These are phyloP conservation scores for Stichodactyla helianthus DNA, from an alignment of 64 coral and sea anemone genomes.

Conservation along the genomic window DNA sequence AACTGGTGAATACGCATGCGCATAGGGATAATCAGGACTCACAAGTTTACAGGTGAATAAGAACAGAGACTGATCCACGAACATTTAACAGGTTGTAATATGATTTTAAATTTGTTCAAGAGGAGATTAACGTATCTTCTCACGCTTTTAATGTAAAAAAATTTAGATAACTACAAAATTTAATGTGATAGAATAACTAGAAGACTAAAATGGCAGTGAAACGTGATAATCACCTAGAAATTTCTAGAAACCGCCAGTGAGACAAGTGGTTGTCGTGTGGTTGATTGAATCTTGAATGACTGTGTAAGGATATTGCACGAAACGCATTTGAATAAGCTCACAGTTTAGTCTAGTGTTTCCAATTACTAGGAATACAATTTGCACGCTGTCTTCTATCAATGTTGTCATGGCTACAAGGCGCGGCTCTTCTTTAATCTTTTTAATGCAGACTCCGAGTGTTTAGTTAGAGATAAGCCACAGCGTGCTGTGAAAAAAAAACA, in stretches of 20 bases:
- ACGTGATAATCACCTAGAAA: neutral
- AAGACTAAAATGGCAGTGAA: neutral
- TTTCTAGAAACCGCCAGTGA: neutral
- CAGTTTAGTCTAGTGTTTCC: too few species aligned
- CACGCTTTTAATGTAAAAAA: conserved; percentile 8
- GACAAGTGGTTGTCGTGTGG: neutral
- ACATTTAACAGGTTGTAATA: neutral
- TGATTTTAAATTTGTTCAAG: neutral
- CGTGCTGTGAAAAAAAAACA: neutral
- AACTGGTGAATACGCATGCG: too few species aligned
- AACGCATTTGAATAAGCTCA: neutral
- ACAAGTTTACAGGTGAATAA: neutral
- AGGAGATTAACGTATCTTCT: neutral
- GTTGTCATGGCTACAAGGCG: neutral
- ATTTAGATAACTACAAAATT: neutral
- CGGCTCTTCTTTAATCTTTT: neutral
- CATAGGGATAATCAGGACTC: too few species aligned
- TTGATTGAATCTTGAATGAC: neutral
- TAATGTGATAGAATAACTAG: neutral
- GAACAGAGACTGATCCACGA: neutral
- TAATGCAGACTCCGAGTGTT: neutral
- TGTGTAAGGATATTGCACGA: neutral
- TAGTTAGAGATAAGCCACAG: neutral
- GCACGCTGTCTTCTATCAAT: too few species aligned
- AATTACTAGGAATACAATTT: too few species aligned